Evolutionary conservation across 2,113 vertebrate species (phyloP), one percentile per base, ranked within the genome.

Genomic region (Microcebus griseorufus): DNA sequence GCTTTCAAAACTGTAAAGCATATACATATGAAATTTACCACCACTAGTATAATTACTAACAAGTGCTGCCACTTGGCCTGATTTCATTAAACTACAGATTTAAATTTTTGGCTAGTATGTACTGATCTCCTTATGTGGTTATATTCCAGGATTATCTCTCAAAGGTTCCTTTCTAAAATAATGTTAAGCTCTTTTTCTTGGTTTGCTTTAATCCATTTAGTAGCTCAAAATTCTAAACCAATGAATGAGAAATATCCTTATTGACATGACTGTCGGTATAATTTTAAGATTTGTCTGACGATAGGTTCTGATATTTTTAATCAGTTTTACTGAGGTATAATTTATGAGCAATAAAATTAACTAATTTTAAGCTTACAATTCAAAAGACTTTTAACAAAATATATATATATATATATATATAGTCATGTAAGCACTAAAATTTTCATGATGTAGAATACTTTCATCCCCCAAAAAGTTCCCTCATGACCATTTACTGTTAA

Each of bases 201-300:
- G 37, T 85, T 93, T 94, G 62, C 58, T 97, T 85, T 88, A 92
- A 94, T 87, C 55, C 42, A 96, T 55, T 93, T 91, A 95, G 69
- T 88, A 94, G 89, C 64, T 82, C 70, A 55, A 73, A 96, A 83
- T 65, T 95, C 87, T 95, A 64, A 96, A 92, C 69, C 89, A 94
- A 94, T 95, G 96, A 88, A 48, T 91, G 55, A 69, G 88, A 96
- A 94, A 88, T 88, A 95, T 34, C 84, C 65, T 90, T 82, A 51
- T 58, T 67, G 60, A 88, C 34, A 94, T 5, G 32, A 93, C 48
- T 95, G 76, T 93, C 76, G 95, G 73, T 90, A n/a, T 58, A 92
- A 95, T 20, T 96, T 73, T 96, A 70, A 96, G 93, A 94, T 92
- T 37, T 84, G 60, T 51, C 80, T 64, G 85, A 94, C 97, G 85